Percentiles rank a stretch among this genome's conserved stretches.
Conservation (phyloP, 2,888 invertebrate genomes). For the Elgonia sp. region DNA sequence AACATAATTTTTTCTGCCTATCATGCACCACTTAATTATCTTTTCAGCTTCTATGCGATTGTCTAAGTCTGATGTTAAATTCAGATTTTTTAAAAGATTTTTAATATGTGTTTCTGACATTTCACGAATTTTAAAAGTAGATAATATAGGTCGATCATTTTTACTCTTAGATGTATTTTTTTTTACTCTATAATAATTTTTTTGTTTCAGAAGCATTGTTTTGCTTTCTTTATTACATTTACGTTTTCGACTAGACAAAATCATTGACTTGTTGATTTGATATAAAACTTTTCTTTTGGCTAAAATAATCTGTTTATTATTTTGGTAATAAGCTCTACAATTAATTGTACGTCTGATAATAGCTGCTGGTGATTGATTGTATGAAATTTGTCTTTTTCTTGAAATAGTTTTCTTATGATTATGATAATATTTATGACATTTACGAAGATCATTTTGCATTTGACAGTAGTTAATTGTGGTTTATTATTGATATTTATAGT, state of each 20-base stretch:
- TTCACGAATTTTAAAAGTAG: slow-evolving; percentile 28
- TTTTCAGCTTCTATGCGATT: slow-evolving; percentile 29
- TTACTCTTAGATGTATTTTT: neutral
- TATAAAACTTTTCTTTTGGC: slow-evolving; percentile 17
- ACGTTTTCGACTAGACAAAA: slow-evolving; percentile 8
- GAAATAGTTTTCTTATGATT: too few species aligned
- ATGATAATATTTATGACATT: too few species aligned
- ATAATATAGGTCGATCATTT: neutral
- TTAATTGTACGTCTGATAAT: too few species aligned
- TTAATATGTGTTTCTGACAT: slow-evolving; percentile 23
- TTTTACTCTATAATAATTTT: slow-evolving; percentile 1
- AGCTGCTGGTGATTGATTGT: too few species aligned
- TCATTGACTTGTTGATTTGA: slow-evolving; percentile 21
- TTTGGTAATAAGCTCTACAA: slow-evolving; percentile 9
- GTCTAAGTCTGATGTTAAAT: slow-evolving; percentile 16
- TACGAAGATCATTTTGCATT: neutral
- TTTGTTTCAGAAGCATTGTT: slow-evolving; percentile 1
- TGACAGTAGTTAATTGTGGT: neutral
- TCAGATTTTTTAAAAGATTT: slow-evolving; percentile 8
- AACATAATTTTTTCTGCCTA: slow-evolving; percentile 8
- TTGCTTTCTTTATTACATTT: slow-evolving; percentile 8
- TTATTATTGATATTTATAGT: neutral
- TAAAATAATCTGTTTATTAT: slow-evolving; percentile 12
- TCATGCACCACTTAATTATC: slow-evolving; percentile 24
- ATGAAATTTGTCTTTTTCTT: too few species aligned